Base-by-base conservation (phyloP, 2,113 vertebrate genomes). In the Macquaria ambigua region DNA sequence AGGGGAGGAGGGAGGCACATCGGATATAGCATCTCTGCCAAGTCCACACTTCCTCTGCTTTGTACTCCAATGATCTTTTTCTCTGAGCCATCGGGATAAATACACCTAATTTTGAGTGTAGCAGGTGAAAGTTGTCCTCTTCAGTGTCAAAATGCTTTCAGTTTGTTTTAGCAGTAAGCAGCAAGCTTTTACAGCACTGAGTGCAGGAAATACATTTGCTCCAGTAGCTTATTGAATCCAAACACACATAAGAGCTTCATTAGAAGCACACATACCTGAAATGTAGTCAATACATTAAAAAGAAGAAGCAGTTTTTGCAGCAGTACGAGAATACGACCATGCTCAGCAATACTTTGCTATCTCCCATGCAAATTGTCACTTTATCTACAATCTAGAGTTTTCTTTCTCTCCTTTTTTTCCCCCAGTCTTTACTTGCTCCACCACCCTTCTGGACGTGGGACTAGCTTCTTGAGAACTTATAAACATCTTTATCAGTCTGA, bases 401-500 rank as follows among this genome's bases (percentile, higher is more conserved):
- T 34, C 39, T 64, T 31, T 70, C 14, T 4, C 0, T 41, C 23
- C 34, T 34, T 20, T 53, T 43, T 43, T 67, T 20, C 48, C 6
- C 16, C 62, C 18, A 1, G 15, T 58, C 25, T 79, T 62, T 48
- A 41, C n/a, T 74, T n/a, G 15, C 48, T 48, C 25, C 41, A 34
- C 18, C 53, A 28, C 37, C 6, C 8, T 50, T 80, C 62, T 74
- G 70, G 34, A 28, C 25, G 21, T 55, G 1, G 8, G 9, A 21
- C 67, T 31, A 75, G 62, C 63, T 75, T 77, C 59, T 68, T 52
- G 34, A 80, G 48, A 56, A 73, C 55, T 53, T 63, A 1, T 8
- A 8, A 77, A 77, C 64, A 58, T 81, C 58, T 84, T 72, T n/a
- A 81, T 82, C 48, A 63, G 85, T 69, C n/a, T 70, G 56, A 90